Evolutionary conservation across 2,797 vertebrate genomes (phyloP), one percentile per base, ranked within the genome.

Genomic region (Enteromius radiatus): DNA sequence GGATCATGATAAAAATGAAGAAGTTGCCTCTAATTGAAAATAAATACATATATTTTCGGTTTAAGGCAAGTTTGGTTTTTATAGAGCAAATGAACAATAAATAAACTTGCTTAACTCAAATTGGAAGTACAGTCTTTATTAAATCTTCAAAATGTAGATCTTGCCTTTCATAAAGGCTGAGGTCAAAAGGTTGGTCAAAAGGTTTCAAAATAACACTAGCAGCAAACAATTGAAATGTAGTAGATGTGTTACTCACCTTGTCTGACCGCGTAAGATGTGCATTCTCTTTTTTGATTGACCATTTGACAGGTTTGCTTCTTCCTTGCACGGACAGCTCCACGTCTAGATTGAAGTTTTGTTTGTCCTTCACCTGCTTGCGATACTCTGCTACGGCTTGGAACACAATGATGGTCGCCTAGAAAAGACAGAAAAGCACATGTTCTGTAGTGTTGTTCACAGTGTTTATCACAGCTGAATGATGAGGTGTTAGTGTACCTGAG

Each of bases 251-350:
- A 21, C 6, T 77, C 36, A 88, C 87, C 84, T 84, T 84, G 15
- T 80, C 0, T 65, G 89, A 64, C 1, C 76, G 52, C 21, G 65
- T 64, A 6, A 80, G 7, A 59, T 91, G 92, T 0, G 87, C 70
- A 1, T 91, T 94, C 0, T 71, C 3, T 14, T 21, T 89, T 79
- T 82, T 54, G n/a, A 98, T 91, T 4, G 71, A 86, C 76, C 84
- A 93, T 0, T 0, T 86, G 0, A 91, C 0, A 0, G 84, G 4
- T 0, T 0, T 56, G 4, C 70, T 38, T 0, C 93, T 93, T n/a
- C 94, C 94, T 0, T 93, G 92, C 52, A 97, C 84, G 1, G 84
- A 21, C 28, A 98, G 80, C 12, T 94, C 91, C 69, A 98, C 94
- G 0, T 95, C 89, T 63, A 98, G 85, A 79, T 95, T 76, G 52